Evolutionary conservation across 2,888 invertebrate genomes (phyloP), one percentile per base, ranked within the genome.

Genomic region (Parnassius smintheus): DNA sequence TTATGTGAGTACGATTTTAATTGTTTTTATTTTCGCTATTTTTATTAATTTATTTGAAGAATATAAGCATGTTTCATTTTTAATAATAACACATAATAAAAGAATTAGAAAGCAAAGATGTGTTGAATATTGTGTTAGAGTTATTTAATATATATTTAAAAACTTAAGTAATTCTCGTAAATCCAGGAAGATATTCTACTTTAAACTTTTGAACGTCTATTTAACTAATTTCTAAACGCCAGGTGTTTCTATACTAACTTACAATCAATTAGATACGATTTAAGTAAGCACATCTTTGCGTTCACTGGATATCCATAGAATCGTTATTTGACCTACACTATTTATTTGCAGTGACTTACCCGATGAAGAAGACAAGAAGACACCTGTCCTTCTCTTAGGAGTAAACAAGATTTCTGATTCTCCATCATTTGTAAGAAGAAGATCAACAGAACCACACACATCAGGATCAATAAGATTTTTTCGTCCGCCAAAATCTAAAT

Each of bases 381-480:
- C 93, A 59, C 91, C 92, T 10, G 94, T 94, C 57, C 89, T 94
- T 65, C 92, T 94, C 58, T 81, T 94, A 77, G 93, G 93, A 66
- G 93, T 94, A 66, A 94, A 93, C 81, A 93, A 93, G 78, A 93
- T 86, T 72, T 83, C 87, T 4, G 91, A 91, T 66, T 91, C 91
- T 0, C 91, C 92, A 1, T 78, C 77, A 9, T 85, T 87, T 66
- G 80, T 86, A 25, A 78, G 91, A 66, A 77, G 92, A 72, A 81
- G 91, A 67, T 86, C 91, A 7, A 80, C 81, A 18, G 86, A 91
- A 64, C 81, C 86, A 2, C 82, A 86, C 66, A 71, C 82, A 4
- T 83, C 89, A 2, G 87, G 90, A 2, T 90, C 91, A 1, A 85
- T 90, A n/a, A 72, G 86, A 60, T 91, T 90, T 70, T 90, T 89